These are phyloP conservation scores for Aramus guarauna DNA, from an alignment of 2,113 vertebrate species.

Conservation along the genomic window DNA sequence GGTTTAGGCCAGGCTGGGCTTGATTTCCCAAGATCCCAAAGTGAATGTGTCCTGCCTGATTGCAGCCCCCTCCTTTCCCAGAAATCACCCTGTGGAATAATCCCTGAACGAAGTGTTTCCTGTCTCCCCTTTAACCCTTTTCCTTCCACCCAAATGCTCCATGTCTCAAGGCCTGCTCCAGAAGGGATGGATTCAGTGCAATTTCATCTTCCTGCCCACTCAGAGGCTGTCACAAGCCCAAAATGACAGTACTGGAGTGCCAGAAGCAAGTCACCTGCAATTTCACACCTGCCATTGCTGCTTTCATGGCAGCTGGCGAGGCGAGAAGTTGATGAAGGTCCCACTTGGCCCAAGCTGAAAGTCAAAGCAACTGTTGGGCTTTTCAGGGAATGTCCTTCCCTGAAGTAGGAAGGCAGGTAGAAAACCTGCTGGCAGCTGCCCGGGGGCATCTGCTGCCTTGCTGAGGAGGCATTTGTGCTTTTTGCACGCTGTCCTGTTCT, in stretches of 20 bases:
- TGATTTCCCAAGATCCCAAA: neutral
- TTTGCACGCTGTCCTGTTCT: neutral
- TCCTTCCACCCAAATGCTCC: neutral
- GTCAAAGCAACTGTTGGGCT: slow-evolving; percentile 40
- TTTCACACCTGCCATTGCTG: slow-evolving; percentile 52
- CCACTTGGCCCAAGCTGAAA: slow-evolving; percentile 53
- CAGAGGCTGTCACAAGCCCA: slow-evolving; percentile 23
- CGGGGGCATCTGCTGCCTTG: slow-evolving; percentile 20
- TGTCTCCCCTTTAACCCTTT: neutral
- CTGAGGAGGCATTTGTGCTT: slow-evolving; percentile 1
- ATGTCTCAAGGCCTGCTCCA: neutral
- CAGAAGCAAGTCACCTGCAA: slow-evolving; percentile 53
- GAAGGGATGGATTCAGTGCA: neutral
- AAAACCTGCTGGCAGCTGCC: slow-evolving; percentile 54
- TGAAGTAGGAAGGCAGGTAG: slow-evolving; percentile 28
- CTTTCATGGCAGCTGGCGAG: slow-evolving; percentile 44
- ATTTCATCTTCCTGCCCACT: neutral
- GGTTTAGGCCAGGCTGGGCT: neutral
- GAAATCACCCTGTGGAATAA: neutral
- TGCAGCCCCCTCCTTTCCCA: neutral
- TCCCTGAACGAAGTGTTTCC: neutral
- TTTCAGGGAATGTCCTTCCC: slow-evolving; percentile 38
- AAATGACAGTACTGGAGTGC: slow-evolving; percentile 35
- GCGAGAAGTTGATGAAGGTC: slow-evolving; percentile 59
- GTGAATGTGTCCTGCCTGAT: neutral